Percentiles rank a stretch among this genome's conserved stretches.
phyloP scores from a whole-genome alignment of 2,888 invertebrate species.

The Aphodius sticticus region DNA sequence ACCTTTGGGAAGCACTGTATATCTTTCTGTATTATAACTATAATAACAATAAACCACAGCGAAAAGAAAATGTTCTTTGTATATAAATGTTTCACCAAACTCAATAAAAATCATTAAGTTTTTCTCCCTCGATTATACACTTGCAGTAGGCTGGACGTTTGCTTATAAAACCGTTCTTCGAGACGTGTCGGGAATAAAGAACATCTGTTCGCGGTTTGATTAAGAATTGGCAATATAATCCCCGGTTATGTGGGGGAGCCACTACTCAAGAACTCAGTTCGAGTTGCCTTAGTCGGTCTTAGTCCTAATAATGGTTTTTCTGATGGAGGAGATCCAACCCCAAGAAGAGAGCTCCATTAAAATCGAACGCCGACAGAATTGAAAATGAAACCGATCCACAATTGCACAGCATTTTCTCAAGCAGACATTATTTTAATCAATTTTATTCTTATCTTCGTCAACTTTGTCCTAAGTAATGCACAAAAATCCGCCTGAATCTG shows the following conservation, averaged over 20 bases:
- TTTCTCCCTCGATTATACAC: neutral
- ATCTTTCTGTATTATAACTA: no score
- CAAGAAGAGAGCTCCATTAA: neutral
- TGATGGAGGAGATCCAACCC: neutral
- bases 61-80: no score
- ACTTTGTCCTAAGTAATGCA: no score
- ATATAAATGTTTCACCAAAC: neutral
- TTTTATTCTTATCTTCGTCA: no score
- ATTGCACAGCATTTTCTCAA: neutral
- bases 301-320: neutral
- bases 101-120: neutral
- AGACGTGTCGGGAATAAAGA: neutral
- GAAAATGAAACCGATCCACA: neutral
- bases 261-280: neutral
- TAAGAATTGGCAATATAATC: constrained; percentile 4
- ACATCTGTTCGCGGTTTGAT: neutral
- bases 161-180: neutral
- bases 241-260: neutral
- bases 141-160: neutral
- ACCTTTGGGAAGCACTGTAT: no score
- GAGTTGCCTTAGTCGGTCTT: neutral
- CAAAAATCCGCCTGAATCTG: no score
- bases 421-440: no score
- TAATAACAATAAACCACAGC: no score
- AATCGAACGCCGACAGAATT: neutral